A percentile compares a stretch with the other conserved stretches of the same genome.
Conservation (phyloP, 2,888 invertebrate genomes). For the Melikaiella ostensackeni region DNA sequence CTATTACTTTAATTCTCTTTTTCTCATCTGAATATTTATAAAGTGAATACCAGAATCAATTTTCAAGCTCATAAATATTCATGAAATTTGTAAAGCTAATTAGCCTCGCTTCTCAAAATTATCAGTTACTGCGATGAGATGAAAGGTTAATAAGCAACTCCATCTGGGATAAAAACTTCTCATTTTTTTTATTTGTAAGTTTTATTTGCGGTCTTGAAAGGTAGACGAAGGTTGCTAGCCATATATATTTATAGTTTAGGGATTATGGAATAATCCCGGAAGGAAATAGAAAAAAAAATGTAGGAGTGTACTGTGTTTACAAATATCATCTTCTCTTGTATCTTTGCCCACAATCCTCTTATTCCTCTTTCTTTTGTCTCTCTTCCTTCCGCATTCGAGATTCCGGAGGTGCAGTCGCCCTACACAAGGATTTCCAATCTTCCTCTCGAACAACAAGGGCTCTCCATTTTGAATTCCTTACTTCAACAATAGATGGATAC, state of each 20-base stretch:
- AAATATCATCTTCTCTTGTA: conserved; percentile 66
- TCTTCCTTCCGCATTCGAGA: conserved; percentile 45
- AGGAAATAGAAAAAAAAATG: conserved; percentile 61
- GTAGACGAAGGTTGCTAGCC: conserved; percentile 59
- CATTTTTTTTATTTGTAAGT: conserved; percentile 60
- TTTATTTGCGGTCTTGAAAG: conserved; percentile 64
- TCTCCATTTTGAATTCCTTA: conserved; percentile 63
- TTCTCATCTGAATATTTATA: not conserved
- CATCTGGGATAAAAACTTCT: conserved; percentile 39
- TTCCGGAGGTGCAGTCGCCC: conserved; percentile 41
- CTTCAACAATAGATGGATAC: conserved; percentile 58
- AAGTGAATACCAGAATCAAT: not conserved
- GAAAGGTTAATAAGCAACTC: conserved; percentile 42
- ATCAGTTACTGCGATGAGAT: not conserved
- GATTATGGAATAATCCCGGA: conserved; percentile 73
- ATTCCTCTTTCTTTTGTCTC: conserved; percentile 52
- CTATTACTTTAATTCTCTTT: not conserved
- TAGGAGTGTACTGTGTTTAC: conserved; percentile 69
- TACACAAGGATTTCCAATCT: conserved; percentile 42
- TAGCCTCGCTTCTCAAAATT: not conserved
- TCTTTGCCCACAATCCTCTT: conserved; percentile 45
- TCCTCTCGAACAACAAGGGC: conserved; percentile 60
- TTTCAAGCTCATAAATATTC: not conserved
- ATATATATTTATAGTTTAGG: conserved; percentile 75
- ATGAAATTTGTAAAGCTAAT: conserved; percentile 11